A percentile compares a stretch with the other conserved stretches of the same genome.
These are phyloP conservation scores for Sisor rabdophorus DNA, from an alignment of 2,113 vertebrate genomes.

Conservation along the genomic window DNA sequence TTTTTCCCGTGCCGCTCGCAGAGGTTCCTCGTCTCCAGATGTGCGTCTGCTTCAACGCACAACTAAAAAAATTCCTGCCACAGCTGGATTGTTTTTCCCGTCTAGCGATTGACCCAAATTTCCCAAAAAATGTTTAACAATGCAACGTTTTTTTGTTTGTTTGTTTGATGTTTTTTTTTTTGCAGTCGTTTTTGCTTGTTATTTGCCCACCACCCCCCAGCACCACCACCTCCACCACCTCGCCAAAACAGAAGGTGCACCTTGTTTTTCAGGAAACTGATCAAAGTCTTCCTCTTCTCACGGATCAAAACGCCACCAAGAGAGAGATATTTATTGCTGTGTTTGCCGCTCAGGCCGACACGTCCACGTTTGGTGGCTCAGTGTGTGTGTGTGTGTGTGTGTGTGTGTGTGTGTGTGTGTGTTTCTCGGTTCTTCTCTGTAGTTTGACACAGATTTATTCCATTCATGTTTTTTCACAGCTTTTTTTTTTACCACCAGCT, in stretches of 20 bases:
- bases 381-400: background rate
- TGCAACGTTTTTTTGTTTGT: no score
- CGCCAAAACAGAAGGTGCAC: conserved; percentile 44
- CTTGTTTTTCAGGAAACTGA: conserved; percentile 59
- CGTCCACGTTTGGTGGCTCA: conserved; percentile 40
- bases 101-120: background rate
- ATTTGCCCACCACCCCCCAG: no score
- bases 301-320: conserved; percentile 58
- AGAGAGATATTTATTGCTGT: conserved; percentile 65
- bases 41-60: background rate
- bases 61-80: background rate
- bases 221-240: no score
- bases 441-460: background rate
- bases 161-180: background rate
- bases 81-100: background rate
- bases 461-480: conserved; percentile 1
- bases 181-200: conserved; percentile 7
- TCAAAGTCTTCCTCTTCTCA: conserved; percentile 66
- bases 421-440: background rate
- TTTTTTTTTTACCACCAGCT: background rate
- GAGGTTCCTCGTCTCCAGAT: conserved; percentile 11
- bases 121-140: background rate
- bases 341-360: conserved; percentile 56
- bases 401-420: background rate
- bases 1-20: background rate